Base-by-base conservation (phyloP, 2,888 invertebrate genomes). In the Eupeodes luniger region DNA sequence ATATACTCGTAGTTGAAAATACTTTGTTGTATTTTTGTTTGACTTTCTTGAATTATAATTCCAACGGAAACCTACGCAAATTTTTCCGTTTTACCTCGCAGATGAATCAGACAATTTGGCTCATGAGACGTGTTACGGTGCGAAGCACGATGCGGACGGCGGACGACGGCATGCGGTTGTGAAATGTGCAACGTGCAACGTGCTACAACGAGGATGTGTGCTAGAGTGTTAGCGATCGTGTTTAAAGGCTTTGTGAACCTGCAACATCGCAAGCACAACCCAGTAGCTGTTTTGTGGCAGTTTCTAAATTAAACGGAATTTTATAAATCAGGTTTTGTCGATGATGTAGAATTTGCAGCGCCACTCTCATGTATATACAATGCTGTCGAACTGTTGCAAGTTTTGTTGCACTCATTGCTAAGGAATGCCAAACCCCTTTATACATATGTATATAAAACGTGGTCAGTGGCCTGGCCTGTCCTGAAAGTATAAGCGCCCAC, bases 31-130 rank as follows among this genome's bases (percentile, higher is more conserved):
- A 3, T 40, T 40, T 40, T 4, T 40, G 40, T 5, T 40, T 40
- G 40, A 59, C 53, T 59, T 76, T 76, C 57, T 40, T 80, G 55
- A 69, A 69, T 64, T 81, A 67, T 77, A 47, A 59, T 77, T 40
- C 66, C 72, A 72, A 70, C 49, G 51, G 74, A 82, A 83, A 51
- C 86, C 86, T 83, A 86, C 86, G 86, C 86, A 86, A 83, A 86
- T 86, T 69, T 69, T 67, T 74, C 44, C 51, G n/a, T 47, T 69
- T 14, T 16, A 9, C 4, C 5, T 64, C 27, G 66, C 47, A 81
- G 72, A 85, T 85, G 85, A 85, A 78, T 85, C 81, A 81, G 77
- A n/a, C 44, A 4, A 16, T 76, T 76, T n/a, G 51, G 12, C 14
- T 19, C 27, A 27, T 44, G 44, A 10, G 72, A 64, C 11, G 27